Percentiles rank a stretch among this genome's conserved stretches.
Evolutionary conservation across 2,888 invertebrate genomes (phyloP).

Genomic region (Xanthia icteritia): DNA sequence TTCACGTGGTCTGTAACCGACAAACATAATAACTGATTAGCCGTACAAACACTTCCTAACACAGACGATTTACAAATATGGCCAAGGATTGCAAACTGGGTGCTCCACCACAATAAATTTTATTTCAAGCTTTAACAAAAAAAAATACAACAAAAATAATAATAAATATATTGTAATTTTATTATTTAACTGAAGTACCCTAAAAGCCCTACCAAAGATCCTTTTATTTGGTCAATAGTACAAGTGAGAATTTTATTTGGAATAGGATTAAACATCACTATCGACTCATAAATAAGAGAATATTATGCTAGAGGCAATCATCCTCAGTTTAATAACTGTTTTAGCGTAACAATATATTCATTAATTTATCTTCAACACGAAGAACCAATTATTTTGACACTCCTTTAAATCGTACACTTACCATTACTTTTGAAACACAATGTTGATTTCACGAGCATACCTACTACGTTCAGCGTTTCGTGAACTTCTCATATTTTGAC

Average conservation of each 20-base stretch:
- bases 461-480: slow-evolving; percentile 71
- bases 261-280: background rate
- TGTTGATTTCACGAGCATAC: slow-evolving; percentile 82
- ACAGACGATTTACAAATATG: slow-evolving; percentile 44
- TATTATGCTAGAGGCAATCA: slow-evolving; percentile 48
- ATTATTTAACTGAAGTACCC: slow-evolving; percentile 47
- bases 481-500: slow-evolving; percentile 48
- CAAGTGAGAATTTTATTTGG: background rate
- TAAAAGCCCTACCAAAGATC: slow-evolving; percentile 45
- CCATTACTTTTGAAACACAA: slow-evolving; percentile 78
- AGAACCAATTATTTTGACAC: slow-evolving; percentile 85
- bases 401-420: slow-evolving; percentile 86
- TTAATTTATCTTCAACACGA: slow-evolving; percentile 79
- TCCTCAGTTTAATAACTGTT: slow-evolving; percentile 53
- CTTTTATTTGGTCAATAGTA: slow-evolving; percentile 59
- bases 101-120: slow-evolving; percentile 49
- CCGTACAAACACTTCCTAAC: slow-evolving; percentile 19
- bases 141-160: slow-evolving; percentile 55
- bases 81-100: slow-evolving; percentile 45
- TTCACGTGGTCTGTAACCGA: slow-evolving; percentile 82
- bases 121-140: slow-evolving; percentile 60
- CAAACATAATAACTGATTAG: slow-evolving; percentile 55
- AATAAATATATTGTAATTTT: slow-evolving; percentile 53
- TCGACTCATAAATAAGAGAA: slow-evolving; percentile 58
- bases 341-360: slow-evolving; percentile 67